Conservation (phyloP, 2,888 invertebrate species). For the Acheta domesticus region DNA sequence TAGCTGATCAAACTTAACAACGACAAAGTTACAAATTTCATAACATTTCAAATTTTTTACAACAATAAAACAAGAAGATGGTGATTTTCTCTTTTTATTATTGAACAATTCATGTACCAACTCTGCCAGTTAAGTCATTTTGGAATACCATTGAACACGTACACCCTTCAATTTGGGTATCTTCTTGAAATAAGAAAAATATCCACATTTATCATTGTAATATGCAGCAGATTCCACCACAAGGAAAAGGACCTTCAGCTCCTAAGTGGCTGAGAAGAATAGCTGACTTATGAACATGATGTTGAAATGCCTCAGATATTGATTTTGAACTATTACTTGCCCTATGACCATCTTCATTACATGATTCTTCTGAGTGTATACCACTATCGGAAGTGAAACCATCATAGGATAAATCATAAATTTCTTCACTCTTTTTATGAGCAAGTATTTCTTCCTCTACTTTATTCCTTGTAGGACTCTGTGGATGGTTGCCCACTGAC, state of each 20-base stretch:
- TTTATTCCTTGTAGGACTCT: neutral
- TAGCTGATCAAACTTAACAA: conserved; percentile 27
- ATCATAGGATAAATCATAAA: neutral
- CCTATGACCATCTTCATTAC: neutral
- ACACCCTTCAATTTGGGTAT: neutral
- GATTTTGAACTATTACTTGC: neutral
- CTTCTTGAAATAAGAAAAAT: neutral
- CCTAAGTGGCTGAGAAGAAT: conserved; percentile 31
- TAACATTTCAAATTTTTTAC: conserved; percentile 12
- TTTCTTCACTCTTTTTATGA: neutral
- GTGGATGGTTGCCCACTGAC: conserved; percentile 25
- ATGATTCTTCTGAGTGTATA: neutral
- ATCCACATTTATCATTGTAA: conserved; percentile 31
- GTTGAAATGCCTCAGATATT: neutral
- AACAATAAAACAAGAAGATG: conserved; percentile 19
- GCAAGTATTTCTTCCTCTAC: neutral
- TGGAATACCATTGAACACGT: neutral
- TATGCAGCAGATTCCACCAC: conserved; percentile 36
- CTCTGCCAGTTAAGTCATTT: neutral
- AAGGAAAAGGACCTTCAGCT: conserved; percentile 35
- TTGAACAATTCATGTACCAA: conserved; percentile 9
- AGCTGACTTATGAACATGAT: conserved; percentile 26
- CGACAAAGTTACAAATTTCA: neutral
- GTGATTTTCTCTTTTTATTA: neutral
- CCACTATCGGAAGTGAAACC: neutral